Evolutionary conservation across 2,797 vertebrate genomes (phyloP), one percentile per base, ranked within the genome.

Genomic region (Glossophaga mutica): DNA sequence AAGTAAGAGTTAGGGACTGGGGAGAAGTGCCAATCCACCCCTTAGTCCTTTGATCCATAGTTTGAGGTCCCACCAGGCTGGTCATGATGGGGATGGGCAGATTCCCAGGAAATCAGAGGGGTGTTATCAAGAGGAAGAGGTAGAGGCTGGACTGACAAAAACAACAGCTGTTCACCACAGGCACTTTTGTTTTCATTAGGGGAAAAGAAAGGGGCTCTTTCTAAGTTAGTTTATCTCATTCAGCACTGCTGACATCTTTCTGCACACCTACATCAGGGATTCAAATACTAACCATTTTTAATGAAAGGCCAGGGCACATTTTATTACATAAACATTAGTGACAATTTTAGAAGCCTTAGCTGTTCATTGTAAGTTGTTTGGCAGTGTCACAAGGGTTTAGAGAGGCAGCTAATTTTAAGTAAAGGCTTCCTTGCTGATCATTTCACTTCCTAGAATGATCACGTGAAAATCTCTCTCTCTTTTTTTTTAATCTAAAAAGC

Each of bases 161-260:
- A 12, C 42, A 71, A 16, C 34, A 87, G 29, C 24, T 52, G 5
- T 62, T 93, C 15, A 34, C 50, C 18, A 70, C 10, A 44, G 46
- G 9, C 10, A 67, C 96, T 97, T 97, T 95, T 84, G 57, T 95
- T 95, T 88, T 87, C 62, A 97, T 94, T 81, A 78, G 96, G 70
- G 83, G 85, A 71, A 96, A 95, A 77, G 87, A 67, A 93, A 81
- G 96, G 89, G 48, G 93, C 96, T 96, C 96, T 97, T 87, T 96
- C 94, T 22, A 1, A 67, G 90, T 84, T 93, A 44, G 0, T 97
- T 93, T 96, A 93, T 97, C 59, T 59, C 67, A 79, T 73, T 44
- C 73, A 68, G 78, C 11, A 34, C 96, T 93, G 46, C 1, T 91
- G 76, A 0, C 67, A 50, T 14, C 92, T 91, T 94, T 67, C 37